These are phyloP conservation scores for Anthopleura xanthogrammica DNA, from an alignment of 92 coral and sea anemone species.

Conservation along the genomic window DNA sequence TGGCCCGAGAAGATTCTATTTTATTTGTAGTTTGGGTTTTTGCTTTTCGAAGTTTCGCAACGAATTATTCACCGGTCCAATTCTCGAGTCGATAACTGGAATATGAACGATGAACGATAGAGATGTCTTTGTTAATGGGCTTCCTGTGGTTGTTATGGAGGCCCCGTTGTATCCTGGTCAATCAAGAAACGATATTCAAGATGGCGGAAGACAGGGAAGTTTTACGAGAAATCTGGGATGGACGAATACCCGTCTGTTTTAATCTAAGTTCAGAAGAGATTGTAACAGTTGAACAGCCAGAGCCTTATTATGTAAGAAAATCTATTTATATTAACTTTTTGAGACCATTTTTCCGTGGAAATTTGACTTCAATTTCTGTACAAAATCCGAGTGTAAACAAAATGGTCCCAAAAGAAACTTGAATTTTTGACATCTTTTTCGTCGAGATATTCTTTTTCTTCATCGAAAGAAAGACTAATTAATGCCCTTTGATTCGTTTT, in stretches of 20 bases:
- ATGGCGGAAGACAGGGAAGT: constrained; percentile 99
- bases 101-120: too few relatives aligned
- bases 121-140: background rate
- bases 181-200: constrained; percentile 36
- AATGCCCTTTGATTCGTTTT: background rate
- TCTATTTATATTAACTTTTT: background rate
- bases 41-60: too few relatives aligned
- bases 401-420: background rate
- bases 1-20: too few relatives aligned
- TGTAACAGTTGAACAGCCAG: constrained; percentile 94
- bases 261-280: constrained; percentile 93
- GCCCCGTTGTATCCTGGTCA: constrained; percentile 33
- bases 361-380: background rate
- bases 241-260: constrained; percentile 94
- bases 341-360: background rate
- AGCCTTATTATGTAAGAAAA: constrained; percentile 88
- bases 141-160: background rate
- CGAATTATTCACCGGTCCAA: too few relatives aligned
- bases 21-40: too few relatives aligned
- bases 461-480: background rate
- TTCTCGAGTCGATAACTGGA: too few relatives aligned
- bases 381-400: background rate
- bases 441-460: background rate
- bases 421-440: background rate
- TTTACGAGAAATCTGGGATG: constrained; percentile 93